Evolutionary conservation across 2,888 invertebrate species (phyloP), one percentile per base, ranked within the genome.

Genomic region (Bellardia bayeri): DNA sequence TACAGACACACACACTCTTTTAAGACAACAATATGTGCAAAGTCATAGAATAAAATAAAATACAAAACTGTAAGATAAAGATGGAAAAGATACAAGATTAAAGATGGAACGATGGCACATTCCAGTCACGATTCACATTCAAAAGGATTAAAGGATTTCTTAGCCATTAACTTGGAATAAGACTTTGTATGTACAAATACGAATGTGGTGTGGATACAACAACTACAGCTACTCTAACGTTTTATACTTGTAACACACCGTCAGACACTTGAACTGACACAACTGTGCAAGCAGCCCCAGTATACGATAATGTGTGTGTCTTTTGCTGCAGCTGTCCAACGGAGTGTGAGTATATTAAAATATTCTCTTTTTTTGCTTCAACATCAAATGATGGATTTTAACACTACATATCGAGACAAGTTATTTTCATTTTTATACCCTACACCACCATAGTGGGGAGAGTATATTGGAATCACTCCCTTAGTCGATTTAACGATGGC

Each of bases 61-160:
- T 14, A 61, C 14, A 37, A 54, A 69, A 56, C 3, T 3, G 64
- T 56, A 42, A 76, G 7, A 80, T 51, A 68, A 51, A 61, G 74
- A 49, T 51, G 40, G 61, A 68, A 9, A 61, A 63, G 40, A 54
- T 74, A 51, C 56, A 75, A 75, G 80, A 85, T 69, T 85, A 75
- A 81, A 85, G 69, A 85, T 76, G 54, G 40, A 64, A 63, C 37
- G 45, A 63, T 81, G 58, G 42, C 37, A 84, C 64, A 88, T 89
- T 89, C 88, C 76, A 84, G 89, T 89, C 89, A 89, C 89, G 89
- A 80, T 88, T 88, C 86, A 87, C 87, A 88, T 89, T 88, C 89
- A 88, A 87, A 86, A 81, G 88, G 86, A 86, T 89, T 87, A 89
- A 85, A 87, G 84, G 83, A 87, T 89, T 89, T 84, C 84, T 71